Base-by-base conservation (phyloP, 2,888 invertebrate species). In the Volucella inanis region DNA sequence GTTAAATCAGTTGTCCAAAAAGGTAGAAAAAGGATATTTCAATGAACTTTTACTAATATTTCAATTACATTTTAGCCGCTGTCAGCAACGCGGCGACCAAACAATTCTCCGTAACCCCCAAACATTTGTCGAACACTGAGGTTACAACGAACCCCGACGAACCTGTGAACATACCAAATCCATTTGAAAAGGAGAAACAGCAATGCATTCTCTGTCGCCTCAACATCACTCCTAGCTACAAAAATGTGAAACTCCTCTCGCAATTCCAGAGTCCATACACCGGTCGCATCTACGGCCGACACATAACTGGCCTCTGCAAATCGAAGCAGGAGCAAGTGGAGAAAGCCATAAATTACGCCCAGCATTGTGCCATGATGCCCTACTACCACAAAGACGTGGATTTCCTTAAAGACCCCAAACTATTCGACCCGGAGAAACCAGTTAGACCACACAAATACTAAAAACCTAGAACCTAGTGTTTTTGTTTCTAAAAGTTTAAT, bases 181-280 rank as follows among this genome's bases (percentile, higher is more conserved):
- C 98, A 0, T 99, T 94, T 89, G 93, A 94, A 89, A 95, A 95
- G 89, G 95, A 96, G 84, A 94, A 93, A 80, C 93, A 92, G 22
- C 91, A 94, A 87, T 99, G 98, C 90, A 94, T 98, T 88, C 92
- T 98, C 10, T 99, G 99, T 91, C 95, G 95, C 92, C 91, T 96
- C 81, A 94, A 96, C 43, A 95, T 98, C n/a, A 93, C 93, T 0
- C 95, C 97, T 0, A 94, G 97, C 91, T 98, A 97, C 90, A 99
- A 98, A 92, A 99, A 99, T 92, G 95, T 96, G 0, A 95, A 97
- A 88, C 92, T 99, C 3, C 92, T 99, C 6, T 97, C 98, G 0
- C 99, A 99, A 91, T 99, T 99, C 92, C 96, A 99, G 90, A 99
- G 99, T 43, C 96, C 97, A 0, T 98, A 96, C 90, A 99, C 99